Evolutionary conservation across 2,888 invertebrate genomes (phyloP), one percentile per base, ranked within the genome.

Genomic region (Ypsolopha scabrella): DNA sequence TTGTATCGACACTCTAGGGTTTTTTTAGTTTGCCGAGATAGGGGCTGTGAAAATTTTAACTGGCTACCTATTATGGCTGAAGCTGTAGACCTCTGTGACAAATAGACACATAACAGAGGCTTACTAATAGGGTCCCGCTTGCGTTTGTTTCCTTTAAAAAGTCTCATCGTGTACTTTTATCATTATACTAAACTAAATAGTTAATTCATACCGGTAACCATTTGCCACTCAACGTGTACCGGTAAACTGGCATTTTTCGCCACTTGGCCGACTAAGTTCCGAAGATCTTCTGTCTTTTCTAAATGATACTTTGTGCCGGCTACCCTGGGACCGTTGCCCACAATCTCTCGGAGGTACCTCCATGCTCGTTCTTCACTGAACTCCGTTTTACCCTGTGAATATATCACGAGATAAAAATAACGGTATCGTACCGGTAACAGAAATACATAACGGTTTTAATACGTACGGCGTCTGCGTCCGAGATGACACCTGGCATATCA

Each of bases 351-450:
- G 1, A 54, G 48, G 43, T 52, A 41, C 2, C 6, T 35, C 52
- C 48, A 50, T 1, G 52, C 43, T 9, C 54, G 44, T 13, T 54
- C 54, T 44, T 54, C 54, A 14, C 54, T 54, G 45, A 52, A 50
- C 1, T 11, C 1, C 36, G 50, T 43, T 10, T 9, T 24, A 4
- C 54, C 54, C 51, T 54, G 41, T n/a, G 24, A 24, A 4, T 24
- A 24, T 3, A 24, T 24, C 4, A 24, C 4, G 2, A 24, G 24
- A 24, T 24, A 24, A 24, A 2, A 24, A 4, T 24, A 24, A 24
- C 24, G 24, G 24, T 24, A 51, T 33, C 7, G n/a, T 2, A 24
- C 1, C 13, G 39, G 13, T 9, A 48, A 38, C 14, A 38, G 7
- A n/a, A 36, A 7, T n/a, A 35, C 2, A n/a, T 47, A 35, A 47